Evolutionary conservation across 2,888 invertebrate species (phyloP).

Genomic region (Epirrhoe alternata): DNA sequence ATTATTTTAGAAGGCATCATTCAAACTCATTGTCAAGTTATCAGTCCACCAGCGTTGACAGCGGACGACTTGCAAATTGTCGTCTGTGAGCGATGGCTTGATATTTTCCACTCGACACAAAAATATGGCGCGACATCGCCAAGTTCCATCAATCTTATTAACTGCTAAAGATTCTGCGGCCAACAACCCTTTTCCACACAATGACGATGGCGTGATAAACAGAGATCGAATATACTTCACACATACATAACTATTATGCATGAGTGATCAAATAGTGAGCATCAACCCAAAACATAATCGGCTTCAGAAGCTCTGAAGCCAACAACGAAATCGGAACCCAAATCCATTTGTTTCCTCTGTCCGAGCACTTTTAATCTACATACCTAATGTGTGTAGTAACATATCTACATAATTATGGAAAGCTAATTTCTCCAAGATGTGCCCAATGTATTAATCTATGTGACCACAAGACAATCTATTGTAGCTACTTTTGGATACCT

Average conservation of each 20-base stretch:
- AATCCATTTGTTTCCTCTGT: neutral
- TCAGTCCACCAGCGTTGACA: constrained; percentile 41
- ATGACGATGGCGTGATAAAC: constrained; percentile 15
- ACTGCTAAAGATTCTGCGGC: constrained; percentile 32
- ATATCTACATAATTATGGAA: neutral
- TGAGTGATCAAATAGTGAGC: constrained; percentile 7
- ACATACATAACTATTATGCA: neutral
- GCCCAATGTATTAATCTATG: too few species aligned
- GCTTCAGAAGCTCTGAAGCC: constrained; percentile 1
- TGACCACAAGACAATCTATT: too few species aligned
- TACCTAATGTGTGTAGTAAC: neutral
- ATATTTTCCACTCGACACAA: constrained; percentile 46
- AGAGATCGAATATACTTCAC: constrained; percentile 11
- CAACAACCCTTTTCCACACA: constrained; percentile 26
- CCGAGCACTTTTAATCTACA: neutral
- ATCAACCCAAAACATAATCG: constrained; percentile 10
- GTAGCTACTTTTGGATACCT: too few species aligned
- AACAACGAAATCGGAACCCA: constrained; percentile 1
- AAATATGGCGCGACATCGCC: constrained; percentile 42
- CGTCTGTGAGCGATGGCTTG: constrained; percentile 53
- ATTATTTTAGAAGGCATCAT: constrained; percentile 16
- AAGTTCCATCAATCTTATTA: constrained; percentile 54
- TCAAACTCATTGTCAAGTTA: constrained; percentile 29
- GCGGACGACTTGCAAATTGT: constrained; percentile 55
- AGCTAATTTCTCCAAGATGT: too few species aligned